A percentile compares a stretch with the other conserved stretches of the same genome.
Evolutionary conservation across 2,797 vertebrate species (phyloP).

Genomic region (Tolypeutes matacus): DNA sequence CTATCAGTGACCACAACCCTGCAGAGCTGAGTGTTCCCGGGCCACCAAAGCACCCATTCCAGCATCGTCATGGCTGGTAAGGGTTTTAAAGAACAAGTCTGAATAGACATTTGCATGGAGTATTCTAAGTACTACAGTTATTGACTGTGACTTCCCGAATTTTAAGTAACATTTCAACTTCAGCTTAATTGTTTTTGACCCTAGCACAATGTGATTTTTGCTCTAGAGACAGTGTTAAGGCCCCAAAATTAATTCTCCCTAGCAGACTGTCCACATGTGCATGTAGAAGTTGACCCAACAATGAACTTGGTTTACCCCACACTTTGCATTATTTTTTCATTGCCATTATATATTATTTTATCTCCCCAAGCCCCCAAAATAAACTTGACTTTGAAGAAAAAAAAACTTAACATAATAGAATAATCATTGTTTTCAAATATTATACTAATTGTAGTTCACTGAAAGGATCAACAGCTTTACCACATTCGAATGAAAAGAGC

Average conservation of each 20-base stretch:
- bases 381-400: background rate
- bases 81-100: background rate
- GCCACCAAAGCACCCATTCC: background rate
- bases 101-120: too few relatives aligned
- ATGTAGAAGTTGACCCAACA: accelerated
- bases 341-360: background rate
- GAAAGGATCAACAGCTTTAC: constrained; percentile 10
- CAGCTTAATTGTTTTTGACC: background rate
- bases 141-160: background rate
- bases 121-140: background rate
- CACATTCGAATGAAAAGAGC: background rate
- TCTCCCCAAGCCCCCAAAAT: background rate
- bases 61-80: too few relatives aligned
- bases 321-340: background rate
- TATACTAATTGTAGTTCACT: background rate
- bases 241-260: background rate
- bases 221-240: background rate
- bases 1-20: too few relatives aligned
- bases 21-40: background rate
- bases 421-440: background rate
- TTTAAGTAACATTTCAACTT: background rate
- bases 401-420: background rate
- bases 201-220: background rate
- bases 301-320: background rate
- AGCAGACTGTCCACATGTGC: background rate